Evolutionary conservation across 2,113 vertebrate genomes (phyloP).

Genomic region (Girardinichthys multiradiatus): DNA sequence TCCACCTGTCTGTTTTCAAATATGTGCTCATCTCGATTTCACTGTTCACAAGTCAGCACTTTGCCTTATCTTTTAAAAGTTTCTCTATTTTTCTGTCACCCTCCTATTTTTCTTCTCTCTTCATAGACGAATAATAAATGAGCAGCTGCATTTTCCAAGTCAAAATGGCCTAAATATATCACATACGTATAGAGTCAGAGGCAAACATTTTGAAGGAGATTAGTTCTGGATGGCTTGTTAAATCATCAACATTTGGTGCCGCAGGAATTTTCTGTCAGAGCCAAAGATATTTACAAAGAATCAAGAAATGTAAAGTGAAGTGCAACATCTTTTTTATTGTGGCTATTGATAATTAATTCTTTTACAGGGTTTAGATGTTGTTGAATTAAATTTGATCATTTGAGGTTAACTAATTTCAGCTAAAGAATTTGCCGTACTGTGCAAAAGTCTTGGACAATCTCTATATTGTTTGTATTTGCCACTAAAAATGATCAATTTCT

Average conservation of each 20-base stretch:
- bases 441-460: too few relatives aligned
- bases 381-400: background rate
- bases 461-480: too few relatives aligned
- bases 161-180: conserved; percentile 65
- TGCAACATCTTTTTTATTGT: background rate
- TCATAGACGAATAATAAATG: conserved; percentile 73
- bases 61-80: conserved; percentile 61
- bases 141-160: conserved; percentile 69
- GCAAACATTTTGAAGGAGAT: conserved; percentile 53
- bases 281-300: background rate
- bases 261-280: background rate
- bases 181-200: conserved; percentile 46
- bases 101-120: conserved; percentile 23
- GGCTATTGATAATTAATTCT: background rate
- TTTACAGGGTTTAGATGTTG: background rate
- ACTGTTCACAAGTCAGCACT: conserved; percentile 64
- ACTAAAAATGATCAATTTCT: too few relatives aligned
- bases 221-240: conserved; percentile 52
- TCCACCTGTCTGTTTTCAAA: conserved; percentile 66
- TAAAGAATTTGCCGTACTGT: too few relatives aligned
- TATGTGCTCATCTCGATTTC: conserved; percentile 48
- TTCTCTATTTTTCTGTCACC: conserved; percentile 61
- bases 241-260: conserved; percentile 21
- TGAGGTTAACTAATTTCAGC: too few relatives aligned
- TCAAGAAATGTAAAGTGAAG: background rate